A percentile compares a stretch with the other conserved stretches of the same genome.
phyloP scores from a whole-genome alignment of 2,888 invertebrate genomes.

The Isoperla grammatica region DNA sequence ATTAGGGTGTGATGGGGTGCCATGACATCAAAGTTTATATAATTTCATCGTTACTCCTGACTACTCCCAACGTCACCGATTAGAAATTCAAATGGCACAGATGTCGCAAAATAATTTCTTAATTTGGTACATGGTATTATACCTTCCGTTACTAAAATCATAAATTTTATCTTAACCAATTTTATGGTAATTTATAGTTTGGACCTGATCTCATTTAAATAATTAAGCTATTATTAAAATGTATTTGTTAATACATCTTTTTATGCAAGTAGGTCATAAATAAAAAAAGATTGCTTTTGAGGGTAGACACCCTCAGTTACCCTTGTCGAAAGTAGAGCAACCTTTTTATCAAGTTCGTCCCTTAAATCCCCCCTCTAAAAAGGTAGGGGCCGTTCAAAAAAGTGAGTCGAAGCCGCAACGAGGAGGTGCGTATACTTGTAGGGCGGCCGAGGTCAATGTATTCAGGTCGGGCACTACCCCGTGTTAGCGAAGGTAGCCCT shows the following conservation, averaged over 20 bases:
- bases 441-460: no score
- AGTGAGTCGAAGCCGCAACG: no score
- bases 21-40: no score
- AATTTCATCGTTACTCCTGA: no score
- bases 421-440: no score
- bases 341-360: neutral
- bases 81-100: no score
- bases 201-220: slow-evolving; percentile 13
- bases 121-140: neutral
- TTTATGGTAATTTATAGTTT: slow-evolving; percentile 11
- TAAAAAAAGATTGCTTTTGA: slow-evolving; percentile 5
- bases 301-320: neutral
- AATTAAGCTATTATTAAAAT: slow-evolving; percentile 17
- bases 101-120: no score
- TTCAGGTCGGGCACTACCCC: neutral
- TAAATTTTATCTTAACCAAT: neutral
- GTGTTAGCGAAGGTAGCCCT: neutral
- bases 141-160: neutral
- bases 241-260: slow-evolving; percentile 11
- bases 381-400: slow-evolving; percentile 1
- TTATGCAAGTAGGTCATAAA: slow-evolving; percentile 20
- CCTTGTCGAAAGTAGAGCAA: slow-evolving; percentile 14
- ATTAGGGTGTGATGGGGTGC: no score
- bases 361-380: slow-evolving; percentile 1
- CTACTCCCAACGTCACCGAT: no score